These are phyloP conservation scores for Drosophila yooni DNA, from an alignment of 2,888 invertebrate species.

Conservation along the genomic window DNA sequence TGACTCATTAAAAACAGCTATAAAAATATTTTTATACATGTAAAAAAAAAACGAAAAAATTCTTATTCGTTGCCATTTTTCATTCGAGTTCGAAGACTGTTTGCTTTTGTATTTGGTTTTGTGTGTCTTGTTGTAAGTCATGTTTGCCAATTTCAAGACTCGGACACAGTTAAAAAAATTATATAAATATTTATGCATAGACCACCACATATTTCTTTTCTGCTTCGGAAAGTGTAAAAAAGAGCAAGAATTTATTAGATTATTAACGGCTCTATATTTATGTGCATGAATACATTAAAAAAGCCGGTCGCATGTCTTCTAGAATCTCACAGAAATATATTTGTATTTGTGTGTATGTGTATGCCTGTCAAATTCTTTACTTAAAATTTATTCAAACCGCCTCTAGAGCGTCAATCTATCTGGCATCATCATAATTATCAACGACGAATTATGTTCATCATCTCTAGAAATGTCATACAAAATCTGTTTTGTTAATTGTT, in stretches of 20 bases:
- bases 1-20: constrained; percentile 70
- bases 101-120: constrained; percentile 25
- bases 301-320: constrained; percentile 9
- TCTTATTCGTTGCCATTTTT: constrained; percentile 35
- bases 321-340: constrained; percentile 11
- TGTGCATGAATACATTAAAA: constrained; percentile 36
- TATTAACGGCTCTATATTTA: constrained; percentile 70
- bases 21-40: constrained; percentile 37
- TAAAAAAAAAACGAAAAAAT: constrained; percentile 6
- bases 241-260: constrained; percentile 61
- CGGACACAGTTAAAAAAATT: background rate
- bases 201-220: constrained; percentile 1
- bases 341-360: constrained; percentile 6
- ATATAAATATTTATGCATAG: constrained; percentile 39
- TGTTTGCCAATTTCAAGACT: constrained; percentile 21
- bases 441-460: constrained; percentile 36
- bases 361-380: constrained; percentile 31
- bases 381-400: constrained; percentile 65
- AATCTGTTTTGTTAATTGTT: constrained; percentile 64
- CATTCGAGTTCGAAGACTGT: constrained; percentile 21
- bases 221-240: constrained; percentile 53
- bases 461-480: constrained; percentile 69
- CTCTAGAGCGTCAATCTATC: constrained; percentile 75
- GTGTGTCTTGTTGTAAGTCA: constrained; percentile 31
- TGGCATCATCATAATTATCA: constrained; percentile 62